These are phyloP conservation scores for Trachelus troglodyta DNA, from an alignment of 2,888 invertebrate species.

Conservation along the genomic window DNA sequence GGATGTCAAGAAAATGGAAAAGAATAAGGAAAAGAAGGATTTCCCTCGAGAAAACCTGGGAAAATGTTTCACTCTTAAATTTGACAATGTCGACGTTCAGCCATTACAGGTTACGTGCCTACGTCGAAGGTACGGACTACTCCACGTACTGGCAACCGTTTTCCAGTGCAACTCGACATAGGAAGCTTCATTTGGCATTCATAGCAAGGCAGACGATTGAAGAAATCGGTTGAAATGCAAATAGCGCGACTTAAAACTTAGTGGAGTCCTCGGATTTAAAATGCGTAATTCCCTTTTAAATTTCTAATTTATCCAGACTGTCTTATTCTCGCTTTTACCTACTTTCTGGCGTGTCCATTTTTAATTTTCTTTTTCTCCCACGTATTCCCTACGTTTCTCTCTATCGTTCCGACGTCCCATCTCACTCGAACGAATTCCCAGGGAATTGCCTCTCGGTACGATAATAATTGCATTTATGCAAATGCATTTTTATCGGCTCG, in stretches of 20 bases:
- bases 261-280: conserved; percentile 7
- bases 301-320: conserved; percentile 11
- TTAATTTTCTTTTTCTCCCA: not conserved
- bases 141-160: not conserved
- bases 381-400: not conserved
- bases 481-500: conserved; percentile 33
- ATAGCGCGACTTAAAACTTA: conserved; percentile 13
- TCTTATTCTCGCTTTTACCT: not conserved
- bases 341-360: not conserved
- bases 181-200: conserved; percentile 10
- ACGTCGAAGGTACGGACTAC: not conserved
- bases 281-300: conserved; percentile 11
- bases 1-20: not conserved
- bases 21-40: not conserved
- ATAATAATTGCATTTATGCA: conserved; percentile 35
- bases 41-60: not conserved
- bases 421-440: not conserved
- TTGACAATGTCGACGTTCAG: not conserved
- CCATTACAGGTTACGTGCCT: not conserved
- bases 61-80: not conserved
- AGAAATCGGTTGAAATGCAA: conserved; percentile 13
- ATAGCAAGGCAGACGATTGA: not conserved
- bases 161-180: not conserved
- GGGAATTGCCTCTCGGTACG: not conserved
- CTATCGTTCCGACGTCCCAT: not conserved